Conservation (phyloP, 2,888 invertebrate species). For the Willowsia nigromaculata region DNA sequence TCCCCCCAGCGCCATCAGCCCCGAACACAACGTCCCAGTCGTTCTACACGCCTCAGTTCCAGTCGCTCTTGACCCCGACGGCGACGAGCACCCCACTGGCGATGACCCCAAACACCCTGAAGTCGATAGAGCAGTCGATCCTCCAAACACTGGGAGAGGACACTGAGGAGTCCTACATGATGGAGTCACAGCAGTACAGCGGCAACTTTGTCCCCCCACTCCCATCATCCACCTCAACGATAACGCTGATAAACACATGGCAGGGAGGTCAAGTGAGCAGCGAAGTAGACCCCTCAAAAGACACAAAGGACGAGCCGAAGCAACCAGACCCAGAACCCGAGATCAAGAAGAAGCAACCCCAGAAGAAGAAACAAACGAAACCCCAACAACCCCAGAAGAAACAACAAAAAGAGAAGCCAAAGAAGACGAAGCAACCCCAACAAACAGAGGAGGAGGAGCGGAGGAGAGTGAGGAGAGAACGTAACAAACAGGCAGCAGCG, state of each 20-base stretch:
- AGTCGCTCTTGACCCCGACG: neutral
- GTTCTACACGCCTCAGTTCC: neutral
- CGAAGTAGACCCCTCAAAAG: neutral
- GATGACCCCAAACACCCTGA: conserved; percentile 71
- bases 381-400: neutral
- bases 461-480: conserved; percentile 90
- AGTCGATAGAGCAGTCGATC: conserved; percentile 72
- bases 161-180: conserved; percentile 7
- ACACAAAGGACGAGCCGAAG: neutral
- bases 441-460: conserved; percentile 85
- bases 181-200: conserved; percentile 41
- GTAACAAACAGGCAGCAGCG: conserved; percentile 98
- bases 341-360: neutral
- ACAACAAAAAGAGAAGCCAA: neutral
- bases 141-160: conserved; percentile 65
- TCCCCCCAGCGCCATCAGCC: neutral
- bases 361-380: neutral
- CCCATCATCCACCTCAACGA: conserved; percentile 49
- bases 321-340: neutral
- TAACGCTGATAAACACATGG: conserved; percentile 71
- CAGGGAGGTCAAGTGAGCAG: conserved; percentile 74
- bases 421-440: neutral
- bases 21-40: neutral
- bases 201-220: conserved; percentile 74
- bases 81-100: neutral